Conservation (phyloP, 2,113 vertebrate species). For the Tretioscincus oriximinensis region DNA sequence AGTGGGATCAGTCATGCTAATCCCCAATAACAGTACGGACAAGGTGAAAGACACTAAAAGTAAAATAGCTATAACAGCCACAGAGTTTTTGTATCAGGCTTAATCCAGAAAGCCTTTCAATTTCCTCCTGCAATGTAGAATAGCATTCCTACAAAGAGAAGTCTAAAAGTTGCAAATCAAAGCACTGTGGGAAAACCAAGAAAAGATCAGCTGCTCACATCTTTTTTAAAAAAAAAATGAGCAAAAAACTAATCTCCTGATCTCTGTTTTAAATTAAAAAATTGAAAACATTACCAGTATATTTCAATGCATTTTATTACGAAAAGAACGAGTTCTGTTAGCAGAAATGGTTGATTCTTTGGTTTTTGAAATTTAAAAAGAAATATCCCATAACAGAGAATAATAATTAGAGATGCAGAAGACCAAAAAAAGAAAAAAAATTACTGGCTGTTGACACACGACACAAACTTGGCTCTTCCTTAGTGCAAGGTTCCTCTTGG, state of each 20-base stretch:
- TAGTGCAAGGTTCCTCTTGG: too few relatives aligned
- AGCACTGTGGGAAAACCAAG: background rate
- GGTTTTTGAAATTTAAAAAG: background rate
- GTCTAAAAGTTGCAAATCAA: background rate
- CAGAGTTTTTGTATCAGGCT: too few relatives aligned
- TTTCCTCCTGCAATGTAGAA: too few relatives aligned
- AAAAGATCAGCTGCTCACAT: background rate
- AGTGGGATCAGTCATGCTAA: too few relatives aligned
- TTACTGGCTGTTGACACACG: too few relatives aligned
- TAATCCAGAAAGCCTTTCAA: too few relatives aligned
- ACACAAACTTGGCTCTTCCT: too few relatives aligned
- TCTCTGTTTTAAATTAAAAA: background rate
- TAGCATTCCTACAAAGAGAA: background rate
- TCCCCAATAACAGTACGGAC: too few relatives aligned
- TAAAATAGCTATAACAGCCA: too few relatives aligned
- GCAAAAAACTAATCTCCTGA: background rate
- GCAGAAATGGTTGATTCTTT: background rate
- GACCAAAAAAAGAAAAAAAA: too few relatives aligned
- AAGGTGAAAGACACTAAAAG: too few relatives aligned
- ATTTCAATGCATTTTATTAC: background rate
- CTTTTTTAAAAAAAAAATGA: background rate
- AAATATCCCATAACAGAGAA: background rate
- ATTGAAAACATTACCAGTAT: background rate
- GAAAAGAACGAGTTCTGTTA: background rate
- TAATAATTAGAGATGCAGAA: background rate